Evolutionary conservation across 2,113 vertebrate species (phyloP), one percentile per base, ranked within the genome.

Genomic region (Trematomus loennbergii): DNA sequence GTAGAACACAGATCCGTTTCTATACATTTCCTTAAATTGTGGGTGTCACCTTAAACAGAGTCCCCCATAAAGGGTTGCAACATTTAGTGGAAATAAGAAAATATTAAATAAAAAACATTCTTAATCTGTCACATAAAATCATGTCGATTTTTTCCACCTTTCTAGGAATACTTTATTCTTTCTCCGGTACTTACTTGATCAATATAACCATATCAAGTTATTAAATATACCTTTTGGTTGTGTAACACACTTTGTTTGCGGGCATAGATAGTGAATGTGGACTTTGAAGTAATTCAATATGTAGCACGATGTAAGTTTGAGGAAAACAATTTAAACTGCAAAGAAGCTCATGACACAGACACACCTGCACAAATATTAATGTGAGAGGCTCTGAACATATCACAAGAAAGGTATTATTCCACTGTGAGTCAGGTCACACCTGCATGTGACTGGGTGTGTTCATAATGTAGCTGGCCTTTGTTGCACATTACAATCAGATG

Each of bases 371-470:
- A 33, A 18, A 22, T n/a, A 52, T 43, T 4, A 13, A 20, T 25
- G 13, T 22, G 29, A 57, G 0, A 9, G 20, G 9, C 7, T 29
- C 3, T 74, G 20, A 77, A 73, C 55, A 25, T 22, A 25, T 50
- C 50, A 52, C n/a, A 4, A 69, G 29, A 72, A 64, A 33, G 53
- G 60, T 36, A 54, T 50, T 25, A 29, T 36, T 54, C 1, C 2
- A 29, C 20, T 6, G 13, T 25, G 10, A 55, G 49, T 49, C 45
- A 63, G 33, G 49, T 71, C n/a, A 75, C 49, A 79, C 72, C 59
- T 80, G 65, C 77, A 36, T 48, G 54, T 75, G 33, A 78, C 65
- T 75, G 76, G 79, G 77, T 79, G 84, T 90, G 80, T 69, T 33
- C 1, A 4, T 18, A 11, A 46, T 33, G 8, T 20, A 12, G 55